These are phyloP conservation scores for Tolmerus cingulatus DNA, from an alignment of 2,888 invertebrate species.

Conservation along the genomic window DNA sequence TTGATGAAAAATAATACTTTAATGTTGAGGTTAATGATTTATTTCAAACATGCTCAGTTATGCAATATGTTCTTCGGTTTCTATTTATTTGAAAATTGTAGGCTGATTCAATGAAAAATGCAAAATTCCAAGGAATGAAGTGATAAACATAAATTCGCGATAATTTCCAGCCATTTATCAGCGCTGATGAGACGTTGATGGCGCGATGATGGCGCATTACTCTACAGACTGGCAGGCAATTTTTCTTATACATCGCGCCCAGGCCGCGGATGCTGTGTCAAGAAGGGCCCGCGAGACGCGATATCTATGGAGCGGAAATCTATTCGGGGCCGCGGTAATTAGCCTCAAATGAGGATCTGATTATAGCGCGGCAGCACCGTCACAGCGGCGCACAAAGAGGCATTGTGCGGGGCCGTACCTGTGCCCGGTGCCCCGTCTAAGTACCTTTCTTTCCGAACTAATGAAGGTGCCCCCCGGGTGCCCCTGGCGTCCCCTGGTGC, in stretches of 20 bases:
- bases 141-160: constrained; percentile 22
- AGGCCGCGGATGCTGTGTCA: neutral
- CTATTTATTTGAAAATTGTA: no score
- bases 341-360: constrained; percentile 49
- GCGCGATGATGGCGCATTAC: constrained; percentile 33
- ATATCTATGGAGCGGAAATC: constrained; percentile 43
- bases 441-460: neutral
- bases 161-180: constrained; percentile 47
- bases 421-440: neutral
- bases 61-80: no score
- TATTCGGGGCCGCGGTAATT: constrained; percentile 47
- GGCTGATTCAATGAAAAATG: neutral
- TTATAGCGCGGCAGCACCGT: constrained; percentile 36
- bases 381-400: neutral
- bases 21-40: no score
- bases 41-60: no score
- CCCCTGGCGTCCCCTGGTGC: neutral
- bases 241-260: neutral
- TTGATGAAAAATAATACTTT: no score
- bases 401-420: constrained; percentile 1
- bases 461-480: neutral
- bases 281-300: neutral
- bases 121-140: neutral
- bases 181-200: neutral
- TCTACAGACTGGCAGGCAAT: neutral